Evolutionary conservation across 2,888 invertebrate genomes (phyloP).

Genomic region (Tyria jacobaeae): DNA sequence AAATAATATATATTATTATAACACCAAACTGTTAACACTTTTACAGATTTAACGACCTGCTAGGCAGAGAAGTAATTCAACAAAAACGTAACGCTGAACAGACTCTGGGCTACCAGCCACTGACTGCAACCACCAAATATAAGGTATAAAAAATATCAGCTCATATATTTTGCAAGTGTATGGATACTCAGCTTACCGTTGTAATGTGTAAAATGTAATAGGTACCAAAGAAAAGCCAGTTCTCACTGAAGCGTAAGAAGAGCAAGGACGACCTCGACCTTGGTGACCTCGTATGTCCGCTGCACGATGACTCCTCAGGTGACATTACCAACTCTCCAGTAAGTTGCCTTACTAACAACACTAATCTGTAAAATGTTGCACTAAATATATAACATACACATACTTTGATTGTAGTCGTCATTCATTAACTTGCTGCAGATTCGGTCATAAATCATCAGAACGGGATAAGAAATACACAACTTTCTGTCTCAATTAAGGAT

Average conservation of each 20-base stretch:
- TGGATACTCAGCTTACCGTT: background rate
- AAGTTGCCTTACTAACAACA: constrained; percentile 80
- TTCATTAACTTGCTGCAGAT: no score
- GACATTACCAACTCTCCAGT: constrained; percentile 75
- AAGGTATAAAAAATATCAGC: constrained; percentile 86
- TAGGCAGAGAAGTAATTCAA: constrained; percentile 96
- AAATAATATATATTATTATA: no score
- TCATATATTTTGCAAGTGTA: no score
- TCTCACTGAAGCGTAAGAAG: constrained; percentile 94
- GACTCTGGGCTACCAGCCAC: constrained; percentile 93
- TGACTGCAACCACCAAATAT: constrained; percentile 96
- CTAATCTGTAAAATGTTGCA: constrained; percentile 65
- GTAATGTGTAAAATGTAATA: constrained; percentile 54
- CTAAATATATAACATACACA: constrained; percentile 7
- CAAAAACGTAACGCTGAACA: constrained; percentile 95
- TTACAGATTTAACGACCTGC: constrained; percentile 92
- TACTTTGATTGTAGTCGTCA: no score
- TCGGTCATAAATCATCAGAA: no score
- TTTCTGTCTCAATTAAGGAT: no score
- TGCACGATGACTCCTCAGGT: constrained; percentile 86
- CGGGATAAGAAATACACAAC: no score
- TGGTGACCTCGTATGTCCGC: constrained; percentile 95
- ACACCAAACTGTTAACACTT: background rate
- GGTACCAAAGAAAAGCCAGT: constrained; percentile 95
- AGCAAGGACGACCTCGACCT: constrained; percentile 94